phyloP scores from a whole-genome alignment of 2,888 invertebrate species.

The Protophormia terraenovae region DNA sequence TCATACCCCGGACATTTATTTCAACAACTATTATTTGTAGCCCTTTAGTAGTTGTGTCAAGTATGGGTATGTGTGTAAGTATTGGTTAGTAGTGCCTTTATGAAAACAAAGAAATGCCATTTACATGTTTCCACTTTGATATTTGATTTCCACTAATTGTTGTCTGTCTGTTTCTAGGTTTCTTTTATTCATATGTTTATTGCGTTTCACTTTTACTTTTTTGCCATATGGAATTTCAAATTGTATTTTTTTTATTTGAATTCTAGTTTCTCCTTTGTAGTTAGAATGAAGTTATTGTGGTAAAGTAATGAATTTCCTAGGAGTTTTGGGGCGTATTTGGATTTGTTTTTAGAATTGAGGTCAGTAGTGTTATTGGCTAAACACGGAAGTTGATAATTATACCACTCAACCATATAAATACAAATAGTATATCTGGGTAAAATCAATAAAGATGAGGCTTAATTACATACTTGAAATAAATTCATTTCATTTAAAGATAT shows the following conservation, averaged over 20 bases:
- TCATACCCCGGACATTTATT: slow-evolving; percentile 13
- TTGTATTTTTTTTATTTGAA: slow-evolving; percentile 38
- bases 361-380: slow-evolving; percentile 62
- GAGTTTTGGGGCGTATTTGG: slow-evolving; percentile 50
- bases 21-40: slow-evolving; percentile 1
- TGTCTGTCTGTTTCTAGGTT: slow-evolving; percentile 38
- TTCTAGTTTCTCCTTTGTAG: slow-evolving; percentile 41
- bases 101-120: slow-evolving; percentile 69
- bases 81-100: neutral
- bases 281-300: neutral
- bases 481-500: neutral
- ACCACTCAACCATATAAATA: slow-evolving; percentile 58
- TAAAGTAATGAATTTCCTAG: slow-evolving; percentile 12
- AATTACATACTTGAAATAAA: slow-evolving; percentile 48
- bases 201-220: slow-evolving; percentile 79
- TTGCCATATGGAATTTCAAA: slow-evolving; percentile 68
- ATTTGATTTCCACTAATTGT: slow-evolving; percentile 75
- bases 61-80: neutral
- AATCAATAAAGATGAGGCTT: slow-evolving; percentile 65
- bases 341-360: slow-evolving; percentile 59
- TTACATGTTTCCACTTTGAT: slow-evolving; percentile 73
- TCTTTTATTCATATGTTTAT: slow-evolving; percentile 74
- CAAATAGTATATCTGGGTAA: slow-evolving; percentile 62
- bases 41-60: neutral
- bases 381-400: slow-evolving; percentile 68